Conservation (phyloP, 1,140 invertebrate species). For the Drosophila virilis region DNA sequence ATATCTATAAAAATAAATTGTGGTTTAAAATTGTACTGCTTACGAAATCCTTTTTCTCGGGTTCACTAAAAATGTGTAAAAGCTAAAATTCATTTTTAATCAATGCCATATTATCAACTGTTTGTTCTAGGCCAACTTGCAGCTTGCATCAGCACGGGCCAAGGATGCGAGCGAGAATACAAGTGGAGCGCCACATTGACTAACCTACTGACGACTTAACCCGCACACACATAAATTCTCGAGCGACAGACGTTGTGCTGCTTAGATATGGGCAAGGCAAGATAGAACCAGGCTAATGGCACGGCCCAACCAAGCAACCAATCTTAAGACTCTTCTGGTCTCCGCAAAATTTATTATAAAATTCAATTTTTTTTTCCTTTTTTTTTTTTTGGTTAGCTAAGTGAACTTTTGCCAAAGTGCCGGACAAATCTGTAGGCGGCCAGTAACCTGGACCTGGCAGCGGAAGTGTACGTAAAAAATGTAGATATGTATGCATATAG, state of each 20-base stretch:
- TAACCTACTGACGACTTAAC: conserved; percentile 62
- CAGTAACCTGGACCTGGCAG: conserved; percentile 8
- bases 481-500: conserved; percentile 18
- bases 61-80: not conserved
- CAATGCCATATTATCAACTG: not conserved
- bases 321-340: conserved; percentile 46
- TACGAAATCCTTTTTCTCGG: too few relatives aligned
- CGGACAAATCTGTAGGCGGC: conserved; percentile 33
- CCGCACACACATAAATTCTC: conserved; percentile 59
- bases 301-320: conserved; percentile 13
- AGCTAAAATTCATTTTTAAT: conserved; percentile 30
- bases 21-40: too few relatives aligned
- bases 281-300: conserved; percentile 32
- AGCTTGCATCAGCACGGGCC: not conserved
- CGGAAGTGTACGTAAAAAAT: conserved; percentile 23
- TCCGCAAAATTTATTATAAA: conserved; percentile 76
- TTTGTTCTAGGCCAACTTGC: conserved; percentile 13
- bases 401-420: conserved; percentile 50
- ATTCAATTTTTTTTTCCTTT: conserved; percentile 65
- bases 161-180: not conserved
- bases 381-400: conserved; percentile 3
- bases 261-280: conserved; percentile 1
- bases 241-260: conserved; percentile 34
- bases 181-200: conserved; percentile 22
- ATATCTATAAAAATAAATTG: too few relatives aligned